Evolutionary conservation across 2,888 invertebrate genomes (phyloP), one percentile per base, ranked within the genome.

Genomic region (Pseudoips prasinana): DNA sequence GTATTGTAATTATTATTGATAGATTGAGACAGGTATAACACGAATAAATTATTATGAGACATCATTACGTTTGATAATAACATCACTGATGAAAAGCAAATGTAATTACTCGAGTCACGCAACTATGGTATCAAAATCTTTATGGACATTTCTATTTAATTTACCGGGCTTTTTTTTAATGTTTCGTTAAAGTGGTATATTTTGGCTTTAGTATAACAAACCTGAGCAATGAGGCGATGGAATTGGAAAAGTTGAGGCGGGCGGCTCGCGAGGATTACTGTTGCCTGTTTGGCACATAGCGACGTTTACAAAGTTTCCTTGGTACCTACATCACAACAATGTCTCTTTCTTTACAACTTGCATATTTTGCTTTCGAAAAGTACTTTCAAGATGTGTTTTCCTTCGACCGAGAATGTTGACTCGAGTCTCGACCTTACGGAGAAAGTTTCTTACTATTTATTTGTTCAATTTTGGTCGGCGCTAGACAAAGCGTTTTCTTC

Each of bases 241-340:
- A 81, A 81, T 81, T 81, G 81, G 78, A 79, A 82, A 82, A 82
- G 78, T 82, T 82, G 71, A 59, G 60, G 64, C 62, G 59, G 48
- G 51, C 51, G 53, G 60, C 54, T 57, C 56, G 61, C 65, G 55
- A 61, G 78, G 78, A 78, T 79, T 80, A 77, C 72, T 54, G 63
- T 54, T 52, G 48, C 54, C 58, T 65, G 64, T 71, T 73, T 66
- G 69, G 64, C 58, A 73, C 63, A 69, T 64, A 63, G 66, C 64
- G 64, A 72, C 63, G 57, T 59, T 62, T 59, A 67, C 55, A 60
- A 68, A 72, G 63, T 71, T 69, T 61, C 57, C 58, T 57, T 61
- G 61, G 46, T 57, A 48, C 51, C 47, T 52, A 44, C 36, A 40
- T 54, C 57, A 49, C 49, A 29, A 46, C 42, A 38, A 42, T 44